A percentile compares a stretch with the other conserved stretches of the same genome.
Conservation (phyloP, 2,888 invertebrate genomes). For the Lobophora halterata region DNA sequence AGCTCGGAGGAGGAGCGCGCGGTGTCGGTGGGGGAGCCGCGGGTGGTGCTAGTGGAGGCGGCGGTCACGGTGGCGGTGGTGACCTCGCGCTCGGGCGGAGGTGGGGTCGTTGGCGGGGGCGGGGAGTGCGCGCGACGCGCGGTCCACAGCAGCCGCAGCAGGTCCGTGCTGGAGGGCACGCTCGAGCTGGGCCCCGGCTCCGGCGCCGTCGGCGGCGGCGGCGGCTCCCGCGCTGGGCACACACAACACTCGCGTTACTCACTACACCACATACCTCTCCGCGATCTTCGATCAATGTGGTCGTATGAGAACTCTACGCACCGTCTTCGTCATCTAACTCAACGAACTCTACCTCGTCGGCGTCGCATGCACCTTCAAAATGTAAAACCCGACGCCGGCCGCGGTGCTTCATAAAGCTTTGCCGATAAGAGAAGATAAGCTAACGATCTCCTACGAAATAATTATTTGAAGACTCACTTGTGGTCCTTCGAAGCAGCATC, state of each 20-base stretch:
- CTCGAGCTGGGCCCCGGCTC: no score
- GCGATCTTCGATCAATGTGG: background rate
- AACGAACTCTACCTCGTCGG: no score
- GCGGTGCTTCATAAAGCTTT: no score
- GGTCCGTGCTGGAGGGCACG: background rate
- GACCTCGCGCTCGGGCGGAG: background rate
- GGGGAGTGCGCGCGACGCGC: constrained; percentile 13
- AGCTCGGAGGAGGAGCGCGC: constrained; percentile 30
- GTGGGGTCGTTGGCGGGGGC: constrained; percentile 9
- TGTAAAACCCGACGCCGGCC: no score
- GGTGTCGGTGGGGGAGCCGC: constrained; percentile 5
- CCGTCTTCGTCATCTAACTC: no score
- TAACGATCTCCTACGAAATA: background rate
- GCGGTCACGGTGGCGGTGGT: constrained; percentile 7
- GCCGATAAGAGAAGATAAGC: no score
- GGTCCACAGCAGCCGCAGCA: constrained; percentile 12
- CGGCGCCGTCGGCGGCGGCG: background rate
- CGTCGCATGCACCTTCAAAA: no score
- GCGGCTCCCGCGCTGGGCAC: constrained; percentile 47
- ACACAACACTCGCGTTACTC: constrained; percentile 60
- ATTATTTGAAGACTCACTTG: constrained; percentile 42
- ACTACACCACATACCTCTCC: constrained; percentile 14
- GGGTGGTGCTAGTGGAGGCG: constrained; percentile 1
- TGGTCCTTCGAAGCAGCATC: constrained; percentile 41
- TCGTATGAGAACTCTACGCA: no score